A percentile compares a stretch with the other conserved stretches of the same genome.
Evolutionary conservation across 2,888 invertebrate species (phyloP).

Genomic region (Drosophila kambysellisi): DNA sequence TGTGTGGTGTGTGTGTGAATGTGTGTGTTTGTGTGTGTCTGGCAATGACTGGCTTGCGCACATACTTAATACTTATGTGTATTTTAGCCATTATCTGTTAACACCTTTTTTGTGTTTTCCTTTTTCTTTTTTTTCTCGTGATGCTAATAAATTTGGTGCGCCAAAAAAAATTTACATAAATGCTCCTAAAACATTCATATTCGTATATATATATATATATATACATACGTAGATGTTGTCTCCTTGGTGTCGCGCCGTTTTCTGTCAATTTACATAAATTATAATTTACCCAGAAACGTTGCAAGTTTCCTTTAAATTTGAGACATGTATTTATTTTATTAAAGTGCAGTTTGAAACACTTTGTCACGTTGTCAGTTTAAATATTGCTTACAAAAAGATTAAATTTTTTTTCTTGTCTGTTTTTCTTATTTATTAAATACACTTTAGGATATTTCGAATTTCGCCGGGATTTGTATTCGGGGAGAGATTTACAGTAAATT

Average conservation of each 20-base stretch:
- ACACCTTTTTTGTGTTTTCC: constrained; percentile 62
- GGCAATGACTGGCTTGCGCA: constrained; percentile 5
- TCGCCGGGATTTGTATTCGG: background rate
- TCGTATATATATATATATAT: background rate
- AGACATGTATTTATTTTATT: background rate
- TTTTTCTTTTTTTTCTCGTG: constrained; percentile 1
- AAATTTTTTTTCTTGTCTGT: background rate
- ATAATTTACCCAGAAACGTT: constrained; percentile 28
- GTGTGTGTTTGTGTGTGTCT: constrained; percentile 18
- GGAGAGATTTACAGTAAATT: background rate
- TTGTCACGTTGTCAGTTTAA: background rate
- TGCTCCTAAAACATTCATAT: constrained; percentile 46
- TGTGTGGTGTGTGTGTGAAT: background rate
- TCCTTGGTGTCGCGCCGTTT: constrained; percentile 29
- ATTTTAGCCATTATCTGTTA: constrained; percentile 77
- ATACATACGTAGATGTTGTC: constrained; percentile 32
- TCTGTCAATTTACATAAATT: constrained; percentile 47
- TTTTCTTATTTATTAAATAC: background rate
- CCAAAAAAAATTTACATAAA: constrained; percentile 67
- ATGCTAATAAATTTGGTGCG: constrained; percentile 65
- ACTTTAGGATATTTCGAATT: accelerated
- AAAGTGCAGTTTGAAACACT: background rate
- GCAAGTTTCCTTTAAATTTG: background rate
- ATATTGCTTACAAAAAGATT: background rate
- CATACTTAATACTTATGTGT: constrained; percentile 59